Evolutionary conservation across 2,113 vertebrate genomes (phyloP), one percentile per base, ranked within the genome.

Genomic region (Odobenus rosmarus): DNA sequence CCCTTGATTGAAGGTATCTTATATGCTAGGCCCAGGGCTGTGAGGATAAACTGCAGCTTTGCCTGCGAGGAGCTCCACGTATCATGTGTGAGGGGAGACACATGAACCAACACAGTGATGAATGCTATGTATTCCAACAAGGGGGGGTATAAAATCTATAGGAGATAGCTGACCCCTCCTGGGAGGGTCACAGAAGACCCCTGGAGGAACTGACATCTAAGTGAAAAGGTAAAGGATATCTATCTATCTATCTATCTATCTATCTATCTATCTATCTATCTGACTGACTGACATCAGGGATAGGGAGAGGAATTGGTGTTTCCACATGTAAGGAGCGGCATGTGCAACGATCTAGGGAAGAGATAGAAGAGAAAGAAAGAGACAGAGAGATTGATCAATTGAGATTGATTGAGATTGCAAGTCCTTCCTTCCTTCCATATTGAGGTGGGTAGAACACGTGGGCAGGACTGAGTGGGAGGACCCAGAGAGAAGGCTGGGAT

Each of bases 11-110:
- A 71, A 10, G n/a, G 36, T 19, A 10, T 9, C 16, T 84, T 39
- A 11, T 31, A n/a, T n/a, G 19, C 26, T 1, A 0, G 14, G 8
- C 8, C 4, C 42, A 51, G 36, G 46, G 24, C 46, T 51, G 7
- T 46, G 49, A 88, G 46, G 53, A 15, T 33, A 31, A 62, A 7
- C 28, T 59, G 42, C 31, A 74, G 46, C 23, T 57, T 86, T 59
- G 21, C 28, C 33, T 87, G 21, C 14, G n/a, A 26, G 23, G 26
- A 51, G 61, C 26, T 90, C 67, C 53, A 18, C 16, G 57, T 42
- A 16, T 74, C 23, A 10, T 5, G 21, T n/a, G 4, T 55, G 28
- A 72, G 16, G 21, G 36, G 12, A 94, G 53, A 67, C n/a, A 79
- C 36, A 55, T 13, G 31, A 55, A 39, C n/a, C 36, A 69, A 13